Base-by-base conservation (phyloP, 2,113 vertebrate species). In the Urocynchramus pylzowi region DNA sequence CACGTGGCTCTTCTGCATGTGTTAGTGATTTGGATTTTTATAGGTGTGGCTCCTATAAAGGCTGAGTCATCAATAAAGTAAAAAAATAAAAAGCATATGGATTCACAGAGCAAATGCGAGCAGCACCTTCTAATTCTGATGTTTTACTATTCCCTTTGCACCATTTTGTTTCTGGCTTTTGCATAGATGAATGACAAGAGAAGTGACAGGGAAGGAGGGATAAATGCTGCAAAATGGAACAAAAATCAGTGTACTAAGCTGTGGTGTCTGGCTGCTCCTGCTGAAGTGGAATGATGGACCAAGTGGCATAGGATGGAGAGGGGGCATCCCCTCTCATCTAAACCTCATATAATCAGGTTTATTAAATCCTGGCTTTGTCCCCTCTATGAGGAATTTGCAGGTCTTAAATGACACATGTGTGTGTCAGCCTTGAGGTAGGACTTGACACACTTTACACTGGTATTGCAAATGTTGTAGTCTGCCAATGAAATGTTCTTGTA, bases 391-490 rank as follows among this genome's bases (percentile, higher is more conserved):
- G 53, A 81, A 60, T 33, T 10, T 53, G 3, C 14, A 53, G 24
- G 10, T 56, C n/a, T 42, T 82, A n/a, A 63, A 56, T 60, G 26
- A 23, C 14, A 39, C 7, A 10, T 10, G 3, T 30, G 33, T 35
- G 35, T 56, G 68, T 18, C 44, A 84, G 13, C 16, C 69, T 64
- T 59, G n/a, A 64, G 49, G 47, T 35, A 31, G 35, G 60, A 47
- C 24, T 56, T 67, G 47, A 56, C 23, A 53, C 0, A 0, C 4
- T 73, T 61, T 33, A 42, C 4, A 8, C 11, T 9, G 33, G 10
- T 65, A 17, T 30, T 60, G 31, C 37, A 77, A 33, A 39, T 1
- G 2, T n/a, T 49, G 20, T 41, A 41, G 57, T 33, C 27, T 84
- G 31, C 27, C 60, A 16, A 42, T 49, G 47, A 91, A 89, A 63